Conservation (phyloP, 2,113 vertebrate genomes). For the Clinocottus analis region DNA sequence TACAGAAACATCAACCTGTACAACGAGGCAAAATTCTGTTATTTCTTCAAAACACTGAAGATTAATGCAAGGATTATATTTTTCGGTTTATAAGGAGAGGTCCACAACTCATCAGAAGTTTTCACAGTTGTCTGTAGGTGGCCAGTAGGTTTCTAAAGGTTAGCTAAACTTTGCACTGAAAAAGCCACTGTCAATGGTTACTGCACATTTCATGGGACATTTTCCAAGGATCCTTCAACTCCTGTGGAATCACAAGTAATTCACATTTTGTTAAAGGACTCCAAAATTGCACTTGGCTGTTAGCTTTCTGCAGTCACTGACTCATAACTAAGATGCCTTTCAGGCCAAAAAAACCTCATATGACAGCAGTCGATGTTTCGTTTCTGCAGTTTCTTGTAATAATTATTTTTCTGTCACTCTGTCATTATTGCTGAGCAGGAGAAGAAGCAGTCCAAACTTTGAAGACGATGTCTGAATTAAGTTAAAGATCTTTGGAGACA, state of each 20-base stretch:
- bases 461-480: slow-evolving; percentile 21
- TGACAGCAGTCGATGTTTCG: neutral
- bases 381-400: neutral
- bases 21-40: neutral
- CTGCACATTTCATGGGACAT: slow-evolving; percentile 17
- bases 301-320: slow-evolving; percentile 33
- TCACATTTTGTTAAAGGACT: slow-evolving; percentile 9
- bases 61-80: neutral
- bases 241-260: slow-evolving; percentile 45
- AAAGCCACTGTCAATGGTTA: slow-evolving; percentile 5
- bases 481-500: slow-evolving; percentile 31
- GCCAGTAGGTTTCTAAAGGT: neutral
- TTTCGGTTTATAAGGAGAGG: neutral
- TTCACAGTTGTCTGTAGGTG: neutral
- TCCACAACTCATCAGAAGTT: neutral
- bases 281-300: slow-evolving; percentile 18
- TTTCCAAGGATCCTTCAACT: slow-evolving; percentile 54
- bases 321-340: slow-evolving; percentile 32
- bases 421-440: too few species aligned
- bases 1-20: too few species aligned
- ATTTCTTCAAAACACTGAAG: neutral
- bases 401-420: neutral
- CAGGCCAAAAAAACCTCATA: slow-evolving; percentile 14
- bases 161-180: neutral
- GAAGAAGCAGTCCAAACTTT: neutral